Base-by-base conservation (phyloP, 2,888 invertebrate genomes). In the Holacanthella duospinosa region DNA sequence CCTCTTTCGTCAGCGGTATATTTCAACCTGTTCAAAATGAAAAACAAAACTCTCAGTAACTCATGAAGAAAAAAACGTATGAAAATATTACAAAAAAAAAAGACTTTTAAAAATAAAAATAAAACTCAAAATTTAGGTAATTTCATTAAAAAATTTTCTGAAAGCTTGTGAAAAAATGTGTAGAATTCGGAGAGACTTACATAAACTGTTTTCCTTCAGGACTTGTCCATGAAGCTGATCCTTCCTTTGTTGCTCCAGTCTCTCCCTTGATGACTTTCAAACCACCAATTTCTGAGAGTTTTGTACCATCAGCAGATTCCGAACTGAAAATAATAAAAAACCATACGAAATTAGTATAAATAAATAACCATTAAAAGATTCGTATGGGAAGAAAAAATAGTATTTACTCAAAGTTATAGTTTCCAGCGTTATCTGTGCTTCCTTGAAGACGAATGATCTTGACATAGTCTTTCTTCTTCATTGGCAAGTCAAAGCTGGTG, bases 151-250 rank as follows among this genome's bases (percentile, higher is more conserved):
- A n/a, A n/a, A n/a, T n/a, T n/a, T n/a, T n/a, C n/a, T n/a, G n/a
- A n/a, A n/a, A n/a, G n/a, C n/a, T n/a, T n/a, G n/a, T n/a, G n/a
- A n/a, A n/a, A n/a, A n/a, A n/a, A n/a, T n/a, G n/a, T n/a, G n/a
- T n/a, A n/a, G n/a, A n/a, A n/a, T n/a, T n/a, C n/a, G n/a, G n/a
- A n/a, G n/a, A n/a, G n/a, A 16, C 36, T 36, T 36, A 36, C 36
- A 28, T 29, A 56, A 56, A 64, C 48, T 61, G 24, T 21, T 57
- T n/a, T 25, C 64, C 64, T 27, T 64, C 64, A n/a, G 56, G 25
- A 26, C 27, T 48, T 3, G 27, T 27, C 43, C 44, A 64, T 43
- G 25, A 56, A 61, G 29, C 61, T 29, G 28, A 2, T 1, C 64
- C 64, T 1, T 55, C 53, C 21, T 57, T 56, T 0, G 27, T 43